Percentiles rank a stretch among this genome's conserved stretches.
Evolutionary conservation across 2,113 vertebrate species (phyloP).

Genomic region (Glareola pratincola): DNA sequence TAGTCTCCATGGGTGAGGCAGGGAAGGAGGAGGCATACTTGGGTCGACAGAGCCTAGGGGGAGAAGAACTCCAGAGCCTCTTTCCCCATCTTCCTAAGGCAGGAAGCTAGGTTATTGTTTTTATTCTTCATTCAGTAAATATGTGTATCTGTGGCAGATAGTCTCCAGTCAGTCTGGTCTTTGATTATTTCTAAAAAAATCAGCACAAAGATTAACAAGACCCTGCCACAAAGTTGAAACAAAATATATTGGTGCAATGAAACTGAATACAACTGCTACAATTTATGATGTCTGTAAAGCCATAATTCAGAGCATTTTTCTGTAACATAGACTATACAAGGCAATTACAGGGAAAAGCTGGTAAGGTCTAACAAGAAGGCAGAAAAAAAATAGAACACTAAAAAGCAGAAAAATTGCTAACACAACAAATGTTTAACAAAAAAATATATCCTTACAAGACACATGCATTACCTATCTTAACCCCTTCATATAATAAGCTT

Average conservation of each 20-base stretch:
- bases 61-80: background rate
- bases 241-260: background rate
- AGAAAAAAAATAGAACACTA: background rate
- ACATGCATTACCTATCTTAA: background rate
- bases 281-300: background rate
- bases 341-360: background rate
- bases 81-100: background rate
- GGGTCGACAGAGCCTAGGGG: background rate
- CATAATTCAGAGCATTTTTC: background rate
- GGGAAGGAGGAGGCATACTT: background rate
- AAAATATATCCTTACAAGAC: background rate
- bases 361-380: background rate
- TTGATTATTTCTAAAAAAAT: background rate
- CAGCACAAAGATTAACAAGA: background rate
- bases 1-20: accelerated
- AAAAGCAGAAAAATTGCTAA: background rate
- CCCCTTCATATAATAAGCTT: background rate
- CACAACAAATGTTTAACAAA: background rate
- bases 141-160: background rate
- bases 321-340: background rate
- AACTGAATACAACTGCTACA: background rate
- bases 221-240: background rate
- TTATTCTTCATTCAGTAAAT: background rate
- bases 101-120: background rate
- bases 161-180: background rate